Conservation (phyloP, 1,140 invertebrate genomes). For the Rhopalosiphum padi region DNA sequence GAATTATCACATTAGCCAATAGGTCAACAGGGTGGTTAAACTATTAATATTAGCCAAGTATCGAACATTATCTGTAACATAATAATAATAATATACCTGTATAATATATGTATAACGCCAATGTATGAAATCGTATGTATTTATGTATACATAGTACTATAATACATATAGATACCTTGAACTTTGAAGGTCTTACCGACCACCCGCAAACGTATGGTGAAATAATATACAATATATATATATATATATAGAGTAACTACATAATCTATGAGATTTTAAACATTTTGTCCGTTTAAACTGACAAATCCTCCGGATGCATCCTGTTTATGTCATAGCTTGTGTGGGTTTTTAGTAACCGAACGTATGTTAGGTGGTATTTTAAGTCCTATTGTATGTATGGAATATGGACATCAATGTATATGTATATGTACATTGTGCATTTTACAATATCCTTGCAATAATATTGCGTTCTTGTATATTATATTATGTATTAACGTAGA, state of each 20-base stretch:
- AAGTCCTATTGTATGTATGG: not conserved
- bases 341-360: not conserved
- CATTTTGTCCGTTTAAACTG: too few relatives aligned
- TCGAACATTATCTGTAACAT: too few relatives aligned
- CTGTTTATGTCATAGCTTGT: not conserved
- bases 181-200: not conserved
- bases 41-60: too few relatives aligned
- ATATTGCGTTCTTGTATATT: not conserved
- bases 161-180: too few relatives aligned
- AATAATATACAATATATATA: not conserved
- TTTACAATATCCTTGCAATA: not conserved
- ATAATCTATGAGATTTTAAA: too few relatives aligned
- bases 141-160: too few relatives aligned
- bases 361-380: not conserved
- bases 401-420: not conserved
- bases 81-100: too few relatives aligned
- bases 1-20: too few relatives aligned
- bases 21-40: too few relatives aligned
- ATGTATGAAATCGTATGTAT: too few relatives aligned
- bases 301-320: too few relatives aligned
- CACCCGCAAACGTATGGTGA: not conserved
- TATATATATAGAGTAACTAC: not conserved
- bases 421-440: not conserved
- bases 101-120: too few relatives aligned
- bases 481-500: not conserved